Conservation (phyloP, 2,888 invertebrate species). For the Ennomos erosarius region DNA sequence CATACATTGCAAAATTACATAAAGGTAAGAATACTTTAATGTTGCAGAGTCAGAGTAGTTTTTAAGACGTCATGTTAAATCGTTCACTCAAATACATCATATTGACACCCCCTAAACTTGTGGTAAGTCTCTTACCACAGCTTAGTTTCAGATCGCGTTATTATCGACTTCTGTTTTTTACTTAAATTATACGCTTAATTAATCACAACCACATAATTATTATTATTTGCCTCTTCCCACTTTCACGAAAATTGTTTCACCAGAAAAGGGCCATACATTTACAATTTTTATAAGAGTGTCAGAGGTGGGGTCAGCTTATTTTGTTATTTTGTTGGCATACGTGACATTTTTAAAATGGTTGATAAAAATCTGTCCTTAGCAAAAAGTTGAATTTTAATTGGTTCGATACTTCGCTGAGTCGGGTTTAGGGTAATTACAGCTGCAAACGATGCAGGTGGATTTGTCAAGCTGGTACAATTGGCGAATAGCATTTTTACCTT, state of each 20-base stretch:
- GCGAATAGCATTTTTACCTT: no score
- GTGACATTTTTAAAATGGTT: constrained; percentile 23
- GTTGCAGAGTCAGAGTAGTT: no score
- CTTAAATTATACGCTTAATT: constrained; percentile 33
- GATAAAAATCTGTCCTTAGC: constrained; percentile 25
- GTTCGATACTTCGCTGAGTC: constrained; percentile 12
- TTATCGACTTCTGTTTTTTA: neutral
- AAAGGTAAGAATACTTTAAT: no score
- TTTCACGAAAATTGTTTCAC: constrained; percentile 32
- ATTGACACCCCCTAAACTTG: no score
- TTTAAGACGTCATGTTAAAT: no score
- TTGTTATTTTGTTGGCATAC: constrained; percentile 19
- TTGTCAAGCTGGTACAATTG: no score
- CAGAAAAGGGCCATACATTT: constrained; percentile 37
- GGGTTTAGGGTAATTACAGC: neutral
- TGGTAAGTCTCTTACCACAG: no score
- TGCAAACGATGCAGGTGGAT: neutral
- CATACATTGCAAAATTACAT: no score
- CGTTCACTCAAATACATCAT: no score
- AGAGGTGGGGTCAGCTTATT: constrained; percentile 34
- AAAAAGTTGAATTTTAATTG: constrained; percentile 13
- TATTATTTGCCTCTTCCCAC: constrained; percentile 32
- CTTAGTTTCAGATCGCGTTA: no score
- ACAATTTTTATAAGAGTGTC: constrained; percentile 41
- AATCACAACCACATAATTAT: constrained; percentile 45